Base-by-base conservation (phyloP, 2,797 vertebrate species). In the Agapornis canus region DNA sequence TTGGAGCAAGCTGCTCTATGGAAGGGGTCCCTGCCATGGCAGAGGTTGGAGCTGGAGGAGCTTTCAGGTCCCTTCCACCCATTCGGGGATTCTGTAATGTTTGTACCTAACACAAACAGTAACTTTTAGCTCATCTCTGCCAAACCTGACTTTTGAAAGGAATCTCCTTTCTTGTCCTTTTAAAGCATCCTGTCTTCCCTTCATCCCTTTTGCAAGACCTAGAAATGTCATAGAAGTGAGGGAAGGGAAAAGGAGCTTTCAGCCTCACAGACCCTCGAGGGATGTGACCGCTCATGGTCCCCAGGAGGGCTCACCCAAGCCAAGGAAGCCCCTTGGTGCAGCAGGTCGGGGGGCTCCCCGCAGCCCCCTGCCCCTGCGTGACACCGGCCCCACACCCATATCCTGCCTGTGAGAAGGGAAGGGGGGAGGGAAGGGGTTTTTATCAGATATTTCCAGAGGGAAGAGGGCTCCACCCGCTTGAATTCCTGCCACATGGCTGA, bases 381-480 rank as follows among this genome's bases (percentile, higher is more conserved):
- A 82, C 80, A 82, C 76, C 42, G 13, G 97, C 96, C 95, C 95
- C 97, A 98, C 97, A 97, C 97, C 98, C 97, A 97, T 96, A 98
- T 99, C 98, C 98, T 98, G 98, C 97, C 97, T 94, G 94, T 83
- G 96, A 82, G 90, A 79, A 93, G 96, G 95, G 83, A 92, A 89
- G 93, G 85, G 92, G 96, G 94, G 89, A 86, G 85, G 96, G 90
- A 89, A 97, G 93, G 94, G 93, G 56, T 90, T 97, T 95, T 97
- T 98, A 98, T 98, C 97, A 96, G 97, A 91, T 98, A 96, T 97
- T 98, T 98, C 98, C 97, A 97, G 96, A 98, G 97, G 96, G 96
- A 97, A 98, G 94, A 94, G 94, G 86, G 95, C 98, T 97, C 97
- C 98, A 96, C 98, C 98, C 98, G 95, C 96, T 96, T 97, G 97